Percentiles rank a stretch among this genome's conserved stretches.
Evolutionary conservation across 2,797 vertebrate species (phyloP).

Genomic region (Jordanella pulchra): DNA sequence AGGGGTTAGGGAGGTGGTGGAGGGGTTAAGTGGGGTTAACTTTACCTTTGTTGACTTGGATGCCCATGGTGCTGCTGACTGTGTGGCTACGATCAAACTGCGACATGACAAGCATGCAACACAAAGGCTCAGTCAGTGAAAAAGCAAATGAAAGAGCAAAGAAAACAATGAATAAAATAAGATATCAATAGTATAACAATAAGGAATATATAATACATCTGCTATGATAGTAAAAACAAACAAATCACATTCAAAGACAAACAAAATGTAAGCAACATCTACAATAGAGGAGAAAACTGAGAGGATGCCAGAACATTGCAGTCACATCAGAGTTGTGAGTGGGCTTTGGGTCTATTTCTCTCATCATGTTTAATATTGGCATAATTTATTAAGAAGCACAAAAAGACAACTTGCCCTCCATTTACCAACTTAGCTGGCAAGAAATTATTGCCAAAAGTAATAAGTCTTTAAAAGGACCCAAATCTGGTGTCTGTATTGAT

Average conservation of each 20-base stretch:
- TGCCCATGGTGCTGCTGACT: slow-evolving; percentile 76
- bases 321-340: slow-evolving; percentile 21
- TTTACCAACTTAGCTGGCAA: slow-evolving; percentile 59
- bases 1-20: slow-evolving; percentile 41
- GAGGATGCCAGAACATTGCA: slow-evolving; percentile 66
- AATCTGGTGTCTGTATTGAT: slow-evolving; percentile 68
- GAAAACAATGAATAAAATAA: slow-evolving; percentile 37
- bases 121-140: slow-evolving; percentile 65
- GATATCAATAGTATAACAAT: slow-evolving; percentile 64
- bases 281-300: slow-evolving; percentile 43
- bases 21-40: slow-evolving; percentile 62
- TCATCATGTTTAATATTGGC: slow-evolving; percentile 22
- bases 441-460: slow-evolving; percentile 67
- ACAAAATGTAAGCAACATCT: slow-evolving; percentile 45
- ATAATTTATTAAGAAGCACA: slow-evolving; percentile 41
- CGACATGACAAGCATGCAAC: slow-evolving; percentile 78
- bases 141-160: slow-evolving; percentile 55
- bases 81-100: slow-evolving; percentile 84
- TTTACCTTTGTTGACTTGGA: slow-evolving; percentile 82
- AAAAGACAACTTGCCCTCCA: slow-evolving; percentile 54
- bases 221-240: slow-evolving; percentile 45
- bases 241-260: slow-evolving; percentile 47
- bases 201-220: slow-evolving; percentile 43
- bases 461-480: slow-evolving; percentile 67
- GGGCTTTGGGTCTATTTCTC: slow-evolving; percentile 30